These are phyloP conservation scores for Anorthoa munda DNA, from an alignment of 2,888 invertebrate species.

Conservation along the genomic window DNA sequence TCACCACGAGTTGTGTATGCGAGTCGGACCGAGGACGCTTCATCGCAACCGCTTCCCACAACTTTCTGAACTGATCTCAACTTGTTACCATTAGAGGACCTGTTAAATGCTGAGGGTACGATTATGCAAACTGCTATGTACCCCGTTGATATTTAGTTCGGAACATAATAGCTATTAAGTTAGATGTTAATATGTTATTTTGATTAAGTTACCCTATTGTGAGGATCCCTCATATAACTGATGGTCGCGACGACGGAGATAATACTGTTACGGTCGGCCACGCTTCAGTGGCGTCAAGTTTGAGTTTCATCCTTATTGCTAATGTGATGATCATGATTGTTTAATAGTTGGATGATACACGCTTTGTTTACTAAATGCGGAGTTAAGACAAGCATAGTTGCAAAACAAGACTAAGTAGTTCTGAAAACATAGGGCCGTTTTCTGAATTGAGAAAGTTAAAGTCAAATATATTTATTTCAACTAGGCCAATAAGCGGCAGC, in stretches of 20 bases:
- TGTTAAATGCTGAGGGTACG: slow-evolving; percentile 68
- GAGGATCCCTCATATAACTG: slow-evolving; percentile 60
- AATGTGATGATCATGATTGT: slow-evolving; percentile 46
- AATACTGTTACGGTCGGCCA: slow-evolving; percentile 51
- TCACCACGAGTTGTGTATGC: slow-evolving; percentile 68
- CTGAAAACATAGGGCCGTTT: background rate
- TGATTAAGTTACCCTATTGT: slow-evolving; percentile 69
- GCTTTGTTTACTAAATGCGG: background rate
- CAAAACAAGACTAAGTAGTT: background rate
- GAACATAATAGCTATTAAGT: slow-evolving; percentile 69
- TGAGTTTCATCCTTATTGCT: slow-evolving; percentile 51
- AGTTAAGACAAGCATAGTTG: background rate
- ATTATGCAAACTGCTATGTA: slow-evolving; percentile 68
- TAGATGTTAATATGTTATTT: slow-evolving; percentile 70
- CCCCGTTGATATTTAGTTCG: slow-evolving; percentile 66
- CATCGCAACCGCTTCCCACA: slow-evolving; percentile 61
- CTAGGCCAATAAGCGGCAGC: no score
- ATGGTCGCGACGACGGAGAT: slow-evolving; percentile 53
- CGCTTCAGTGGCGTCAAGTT: slow-evolving; percentile 46
- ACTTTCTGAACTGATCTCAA: slow-evolving; percentile 69
- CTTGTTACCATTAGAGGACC: slow-evolving; percentile 70
- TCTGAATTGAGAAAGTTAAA: no score
- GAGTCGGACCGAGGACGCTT: slow-evolving; percentile 49
- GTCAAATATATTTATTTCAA: no score
- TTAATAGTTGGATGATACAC: slow-evolving; percentile 29